These are phyloP conservation scores for Margarornis squamiger DNA, from an alignment of 2,797 vertebrate genomes.

Conservation along the genomic window DNA sequence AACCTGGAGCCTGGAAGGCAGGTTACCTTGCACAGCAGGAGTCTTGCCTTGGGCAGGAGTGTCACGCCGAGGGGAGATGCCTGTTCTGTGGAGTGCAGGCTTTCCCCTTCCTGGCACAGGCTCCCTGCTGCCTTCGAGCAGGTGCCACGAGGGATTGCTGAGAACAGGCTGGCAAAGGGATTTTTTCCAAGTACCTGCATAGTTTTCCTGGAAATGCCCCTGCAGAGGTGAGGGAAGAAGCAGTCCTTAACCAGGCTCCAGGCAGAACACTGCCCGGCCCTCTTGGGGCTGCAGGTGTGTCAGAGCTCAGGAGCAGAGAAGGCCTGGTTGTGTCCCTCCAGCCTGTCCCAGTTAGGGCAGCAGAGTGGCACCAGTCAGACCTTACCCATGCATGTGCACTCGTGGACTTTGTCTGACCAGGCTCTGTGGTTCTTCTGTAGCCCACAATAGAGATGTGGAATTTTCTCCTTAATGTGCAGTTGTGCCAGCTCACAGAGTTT, in stretches of 20 bases:
- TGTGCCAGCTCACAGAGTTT: not conserved
- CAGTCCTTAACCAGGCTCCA: rapidly evolving
- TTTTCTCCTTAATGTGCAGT: not conserved
- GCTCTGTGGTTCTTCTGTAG: not conserved
- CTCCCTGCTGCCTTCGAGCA: not conserved
- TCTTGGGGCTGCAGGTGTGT: not conserved
- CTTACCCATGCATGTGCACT: rapidly evolving
- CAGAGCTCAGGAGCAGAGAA: rapidly evolving
- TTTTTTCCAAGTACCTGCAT: not conserved
- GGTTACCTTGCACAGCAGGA: rapidly evolving
- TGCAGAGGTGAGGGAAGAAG: not conserved
- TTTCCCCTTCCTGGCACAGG: not conserved
- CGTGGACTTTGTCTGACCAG: rapidly evolving
- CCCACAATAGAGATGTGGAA: rapidly evolving
- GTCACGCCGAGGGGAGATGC: rapidly evolving
- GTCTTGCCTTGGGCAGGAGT: not conserved
- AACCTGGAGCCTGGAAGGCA: no score
- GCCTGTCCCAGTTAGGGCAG: not conserved
- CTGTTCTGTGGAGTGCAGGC: rapidly evolving
- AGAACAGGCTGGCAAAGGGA: not conserved
- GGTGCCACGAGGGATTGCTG: not conserved
- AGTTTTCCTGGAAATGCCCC: not conserved
- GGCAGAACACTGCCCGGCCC: not conserved
- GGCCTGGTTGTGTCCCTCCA: not conserved
- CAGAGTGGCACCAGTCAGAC: not conserved